Conservation (phyloP, 2,888 invertebrate genomes). For the Napeogenes sylphis region DNA sequence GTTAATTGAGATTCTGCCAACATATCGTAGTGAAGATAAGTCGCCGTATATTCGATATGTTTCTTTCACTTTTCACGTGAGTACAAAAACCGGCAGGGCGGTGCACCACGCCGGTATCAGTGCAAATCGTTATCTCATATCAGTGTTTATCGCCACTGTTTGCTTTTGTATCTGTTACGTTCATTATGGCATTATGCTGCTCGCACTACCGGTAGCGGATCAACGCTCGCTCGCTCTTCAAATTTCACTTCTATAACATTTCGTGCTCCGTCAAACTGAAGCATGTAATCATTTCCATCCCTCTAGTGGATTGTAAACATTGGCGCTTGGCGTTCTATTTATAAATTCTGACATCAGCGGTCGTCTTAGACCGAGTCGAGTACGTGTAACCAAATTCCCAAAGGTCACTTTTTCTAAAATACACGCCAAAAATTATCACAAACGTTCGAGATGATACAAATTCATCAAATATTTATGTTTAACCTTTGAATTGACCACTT, state of each 20-base stretch:
- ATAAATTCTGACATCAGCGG: conserved; percentile 64
- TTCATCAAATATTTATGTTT: conserved; percentile 8
- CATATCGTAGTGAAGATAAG: conserved; percentile 10
- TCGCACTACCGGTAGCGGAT: conserved; percentile 11
- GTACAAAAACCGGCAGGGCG: conserved; percentile 19
- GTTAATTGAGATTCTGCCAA: conserved; percentile 22
- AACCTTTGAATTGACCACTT: conserved; percentile 6
- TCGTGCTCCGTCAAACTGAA: conserved; percentile 15
- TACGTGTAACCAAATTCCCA: conserved; percentile 49
- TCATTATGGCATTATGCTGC: conserved; percentile 52
- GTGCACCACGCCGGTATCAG: conserved; percentile 62
- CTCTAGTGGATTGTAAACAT: conserved; percentile 61
- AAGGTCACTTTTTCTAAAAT: conserved; percentile 31
- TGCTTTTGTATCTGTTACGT: conserved; percentile 68
- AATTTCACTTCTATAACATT: conserved; percentile 8
- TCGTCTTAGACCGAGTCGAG: conserved; percentile 48
- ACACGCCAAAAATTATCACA: not conserved
- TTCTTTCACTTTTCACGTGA: conserved; percentile 17
- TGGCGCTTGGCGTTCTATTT: conserved; percentile 60
- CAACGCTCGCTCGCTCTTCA: too few relatives aligned
- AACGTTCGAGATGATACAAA: not conserved
- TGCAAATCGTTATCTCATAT: conserved; percentile 66
- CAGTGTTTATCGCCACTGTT: conserved; percentile 68
- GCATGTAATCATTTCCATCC: conserved; percentile 37
- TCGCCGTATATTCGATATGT: not conserved